Evolutionary conservation across 30 jellyfish, hydroid and myxozoan species (phyloP).

Genomic region (Kudoa iwatai): DNA sequence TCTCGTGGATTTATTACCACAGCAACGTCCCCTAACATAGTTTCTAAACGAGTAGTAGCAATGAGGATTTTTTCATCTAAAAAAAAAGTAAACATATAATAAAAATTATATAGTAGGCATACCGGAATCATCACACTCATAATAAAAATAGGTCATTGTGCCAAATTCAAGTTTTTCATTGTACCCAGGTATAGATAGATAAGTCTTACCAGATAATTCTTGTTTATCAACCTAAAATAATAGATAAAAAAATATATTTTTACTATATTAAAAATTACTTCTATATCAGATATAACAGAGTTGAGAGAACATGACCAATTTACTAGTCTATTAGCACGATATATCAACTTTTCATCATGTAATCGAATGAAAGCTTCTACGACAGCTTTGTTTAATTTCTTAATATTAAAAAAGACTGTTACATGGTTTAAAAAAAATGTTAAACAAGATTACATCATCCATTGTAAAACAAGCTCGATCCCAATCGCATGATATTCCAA

Average conservation of each 20-base stretch:
- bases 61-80: conserved; percentile 54
- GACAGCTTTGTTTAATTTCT: conserved; percentile 46
- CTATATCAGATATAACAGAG: conserved; percentile 81
- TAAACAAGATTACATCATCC: conserved; percentile 86
- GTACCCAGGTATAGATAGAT: conserved; percentile 61
- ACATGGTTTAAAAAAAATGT: neutral
- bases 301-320: conserved; percentile 96
- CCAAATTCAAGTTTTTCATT: conserved; percentile 79
- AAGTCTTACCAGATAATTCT: conserved; percentile 36
- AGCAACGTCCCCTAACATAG: conserved; percentile 96
- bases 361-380: conserved; percentile 43
- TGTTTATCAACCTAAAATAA: conserved; percentile 39
- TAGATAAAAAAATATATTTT: neutral
- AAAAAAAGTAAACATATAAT: too few species aligned
- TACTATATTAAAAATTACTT: conserved; percentile 6
- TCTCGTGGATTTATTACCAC: conserved; percentile 74
- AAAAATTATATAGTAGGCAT: too few species aligned
- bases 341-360: conserved; percentile 33
- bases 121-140: conserved; percentile 66
- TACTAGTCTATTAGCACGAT: conserved; percentile 76
- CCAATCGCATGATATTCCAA: conserved; percentile 94
- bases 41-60: conserved; percentile 89
- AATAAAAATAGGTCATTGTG: conserved; percentile 31
- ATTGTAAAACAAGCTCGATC: conserved; percentile 84
- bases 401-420: neutral